Base-by-base conservation (phyloP, 2,888 invertebrate genomes). In the Dolichopus griseipennis region DNA sequence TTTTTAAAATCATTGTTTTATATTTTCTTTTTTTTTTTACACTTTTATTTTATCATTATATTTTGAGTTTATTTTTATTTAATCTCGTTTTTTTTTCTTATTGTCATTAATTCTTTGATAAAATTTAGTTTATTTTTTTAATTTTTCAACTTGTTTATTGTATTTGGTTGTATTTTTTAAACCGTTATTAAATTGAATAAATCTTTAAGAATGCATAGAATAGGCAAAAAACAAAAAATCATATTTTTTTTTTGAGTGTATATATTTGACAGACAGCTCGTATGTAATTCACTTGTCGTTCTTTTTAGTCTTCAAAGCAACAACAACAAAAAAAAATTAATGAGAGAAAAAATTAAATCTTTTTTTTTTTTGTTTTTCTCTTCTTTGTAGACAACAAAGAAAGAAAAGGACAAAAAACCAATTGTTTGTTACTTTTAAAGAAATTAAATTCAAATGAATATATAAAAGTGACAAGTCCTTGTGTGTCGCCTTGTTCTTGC, bases 181-280 rank as follows among this genome's bases (percentile, higher is more conserved):
- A 52, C 52, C 52, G 52, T 52, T 52, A 52, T 52, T 52, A 52
- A 52, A 52, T 52, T 52, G 18, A 52, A 52, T 52, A 52, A 52
- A 52, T 18, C n/a, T 52, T 52, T 15, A 52, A 52, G 15, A 52
- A 52, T 15, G 2, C 2, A 27, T 2, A 27, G 27, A 27, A 27
- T 4, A 27, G 5, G 5, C 2, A 27, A 27, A 27, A 2, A 27
- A 27, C 27, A 27, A 27, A 2, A 27, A 5, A 4, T 4, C 2
- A 4, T 27, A 4, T 27, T 27, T 27, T 27, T 27, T 27, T 27
- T 27, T 41, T 15, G 41, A 41, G 41, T 6, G 41, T 41, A 27
- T 5, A 6, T 52, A 18, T 52, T 52, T 52, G 52, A 52, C 52
- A 18, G 52, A 52, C 52, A 52, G 52, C 52, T 52, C 18, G 52